phyloP scores from a whole-genome alignment of 2,113 vertebrate genomes.

The Neotragus moschatus region DNA sequence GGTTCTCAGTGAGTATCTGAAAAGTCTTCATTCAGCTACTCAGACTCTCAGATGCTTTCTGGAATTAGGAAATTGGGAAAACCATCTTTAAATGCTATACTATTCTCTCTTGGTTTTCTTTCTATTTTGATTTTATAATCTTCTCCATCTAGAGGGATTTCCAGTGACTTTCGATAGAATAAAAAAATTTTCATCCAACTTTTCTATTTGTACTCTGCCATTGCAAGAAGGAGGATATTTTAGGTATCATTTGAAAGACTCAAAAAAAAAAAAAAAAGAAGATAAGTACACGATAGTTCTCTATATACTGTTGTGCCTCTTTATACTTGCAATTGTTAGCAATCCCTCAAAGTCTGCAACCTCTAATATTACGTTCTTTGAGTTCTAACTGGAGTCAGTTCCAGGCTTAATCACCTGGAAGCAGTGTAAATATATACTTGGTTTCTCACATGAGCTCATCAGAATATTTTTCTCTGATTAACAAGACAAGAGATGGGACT shows the following conservation, averaged over 20 bases:
- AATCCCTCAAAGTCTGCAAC: background rate
- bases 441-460: background rate
- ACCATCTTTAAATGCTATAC: background rate
- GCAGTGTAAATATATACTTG: background rate
- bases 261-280: background rate
- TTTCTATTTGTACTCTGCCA: background rate
- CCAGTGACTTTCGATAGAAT: background rate
- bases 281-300: background rate
- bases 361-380: background rate
- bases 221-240: background rate
- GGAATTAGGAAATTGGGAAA: background rate
- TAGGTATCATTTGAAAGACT: background rate
- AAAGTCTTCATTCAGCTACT: background rate
- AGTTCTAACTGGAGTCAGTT: background rate
- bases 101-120: background rate
- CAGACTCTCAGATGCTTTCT: background rate
- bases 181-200: background rate
- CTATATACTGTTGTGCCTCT: background rate
- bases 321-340: background rate
- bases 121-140: constrained; percentile 14
- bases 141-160: background rate
- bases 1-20: background rate
- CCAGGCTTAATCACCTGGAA: background rate
- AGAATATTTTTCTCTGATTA: background rate
- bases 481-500: background rate